phyloP scores from a whole-genome alignment of 2,797 vertebrate genomes.

The Phalloptychus januarius region DNA sequence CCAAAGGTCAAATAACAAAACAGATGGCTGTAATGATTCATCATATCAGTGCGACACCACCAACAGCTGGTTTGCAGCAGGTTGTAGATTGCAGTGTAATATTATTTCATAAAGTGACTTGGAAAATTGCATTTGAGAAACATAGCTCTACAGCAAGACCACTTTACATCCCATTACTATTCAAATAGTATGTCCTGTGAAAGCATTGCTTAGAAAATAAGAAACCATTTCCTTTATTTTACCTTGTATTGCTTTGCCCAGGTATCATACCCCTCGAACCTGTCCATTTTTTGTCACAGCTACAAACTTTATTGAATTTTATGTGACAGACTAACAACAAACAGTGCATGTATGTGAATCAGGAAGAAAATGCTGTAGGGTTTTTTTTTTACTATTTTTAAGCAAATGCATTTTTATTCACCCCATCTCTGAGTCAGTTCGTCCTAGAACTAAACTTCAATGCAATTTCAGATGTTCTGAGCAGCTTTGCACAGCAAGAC shows the following conservation, averaged over 20 bases:
- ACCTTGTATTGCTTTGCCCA: conserved; percentile 10
- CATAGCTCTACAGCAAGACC: conserved; percentile 4
- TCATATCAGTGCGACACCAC: conserved; percentile 45
- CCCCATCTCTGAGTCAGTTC: neutral
- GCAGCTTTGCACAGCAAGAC: neutral
- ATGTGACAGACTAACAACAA: neutral
- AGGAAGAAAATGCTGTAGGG: neutral
- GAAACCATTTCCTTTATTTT: conserved; percentile 1
- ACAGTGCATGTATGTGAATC: neutral
- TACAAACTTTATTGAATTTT: neutral
- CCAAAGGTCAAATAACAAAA: conserved; percentile 45
- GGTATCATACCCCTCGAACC: neutral
- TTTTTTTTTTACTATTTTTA: neutral
- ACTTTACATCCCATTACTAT: conserved; percentile 28
- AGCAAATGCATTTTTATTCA: neutral
- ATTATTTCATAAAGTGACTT: conserved; percentile 4
- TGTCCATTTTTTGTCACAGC: neutral
- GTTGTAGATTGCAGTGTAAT: conserved; percentile 39
- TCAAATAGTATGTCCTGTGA: conserved; percentile 26
- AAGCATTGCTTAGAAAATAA: conserved; percentile 17
- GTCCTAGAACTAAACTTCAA: neutral
- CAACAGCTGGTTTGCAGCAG: conserved; percentile 44
- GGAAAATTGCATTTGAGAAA: conserved; percentile 25
- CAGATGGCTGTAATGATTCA: conserved; percentile 56
- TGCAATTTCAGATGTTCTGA: neutral